Conservation (phyloP, 2,888 invertebrate genomes). For the Tiliacea aurago region DNA sequence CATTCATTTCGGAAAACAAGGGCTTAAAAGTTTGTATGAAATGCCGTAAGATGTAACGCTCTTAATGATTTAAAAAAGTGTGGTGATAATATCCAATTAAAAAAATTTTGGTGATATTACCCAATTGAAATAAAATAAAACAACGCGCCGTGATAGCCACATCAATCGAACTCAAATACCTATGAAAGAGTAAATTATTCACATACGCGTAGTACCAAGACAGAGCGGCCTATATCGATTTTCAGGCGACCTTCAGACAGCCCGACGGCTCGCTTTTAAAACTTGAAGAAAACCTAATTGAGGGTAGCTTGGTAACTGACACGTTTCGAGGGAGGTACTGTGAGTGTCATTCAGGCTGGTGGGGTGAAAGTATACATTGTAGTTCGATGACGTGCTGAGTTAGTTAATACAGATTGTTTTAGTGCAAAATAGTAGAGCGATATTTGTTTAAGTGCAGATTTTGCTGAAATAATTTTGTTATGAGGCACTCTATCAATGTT, state of each 20-base stretch:
- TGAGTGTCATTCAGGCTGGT: conserved; percentile 18
- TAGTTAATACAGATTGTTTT: neutral
- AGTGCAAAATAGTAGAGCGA: neutral
- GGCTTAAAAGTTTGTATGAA: no score
- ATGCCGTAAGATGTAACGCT: no score
- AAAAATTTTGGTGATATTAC: no score
- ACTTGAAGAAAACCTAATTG: conserved; percentile 56
- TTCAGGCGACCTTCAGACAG: conserved; percentile 71
- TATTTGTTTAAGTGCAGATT: neutral
- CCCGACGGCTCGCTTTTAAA: conserved; percentile 51
- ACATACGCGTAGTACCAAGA: conserved; percentile 38
- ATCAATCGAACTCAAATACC: conserved; percentile 40
- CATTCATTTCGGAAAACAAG: no score
- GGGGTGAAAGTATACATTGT: neutral
- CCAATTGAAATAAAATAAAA: neutral
- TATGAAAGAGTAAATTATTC: conserved; percentile 42
- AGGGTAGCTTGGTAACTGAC: conserved; percentile 20
- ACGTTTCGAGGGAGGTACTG: conserved; percentile 6
- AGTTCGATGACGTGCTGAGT: neutral
- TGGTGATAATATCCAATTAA: no score
- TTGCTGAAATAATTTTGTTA: neutral
- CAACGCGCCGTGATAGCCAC: conserved; percentile 4
- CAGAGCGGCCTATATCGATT: conserved; percentile 67
- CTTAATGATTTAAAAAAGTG: no score
- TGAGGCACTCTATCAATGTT: neutral